Evolutionary conservation across 2,113 vertebrate genomes (phyloP), one percentile per base, ranked within the genome.

Genomic region (Mus pahari): DNA sequence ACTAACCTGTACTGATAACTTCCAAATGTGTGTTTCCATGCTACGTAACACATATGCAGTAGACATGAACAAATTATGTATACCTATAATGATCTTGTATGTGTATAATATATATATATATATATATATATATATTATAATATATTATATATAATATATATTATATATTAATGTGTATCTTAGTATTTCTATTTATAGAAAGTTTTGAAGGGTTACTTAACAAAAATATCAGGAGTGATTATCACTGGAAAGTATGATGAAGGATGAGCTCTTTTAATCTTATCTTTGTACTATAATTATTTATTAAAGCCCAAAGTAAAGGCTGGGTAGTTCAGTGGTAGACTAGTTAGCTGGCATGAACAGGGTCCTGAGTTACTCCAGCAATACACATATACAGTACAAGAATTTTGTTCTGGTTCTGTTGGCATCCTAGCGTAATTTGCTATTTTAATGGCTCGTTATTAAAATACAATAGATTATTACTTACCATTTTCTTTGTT

Each of bases 401-500:
- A 66, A 66, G 66, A 92, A 53, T 87, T 86, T 48, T 48, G 39
- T n/a, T 90, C 48, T 87, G 24, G 83, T 74, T 60, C 62, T 97
- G 10, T 42, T 92, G 60, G 3, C 84, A 10, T 77, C 68, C 75
- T 95, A 81, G 17, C 90, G 20, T 92, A 83, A 84, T 92, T 87
- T 92, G 33, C 9, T 91, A 45, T 60, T 93, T 95, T 66, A 90
- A 58, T 78, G 64, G 71, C 31, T 77, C 83, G 22, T 19, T 36
- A 74, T 48, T 48, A 48, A 48, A 20, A 50, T 90, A 74, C 89
- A 78, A 86, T 93, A 36, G 83, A 91, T 55, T 75, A 12, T 78
- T 75, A 74, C n/a, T 87, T 91, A 91, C 82, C 42, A 53, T 97
- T 97, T 90, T 70, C 20, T 53, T 96, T 96, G 33, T 95, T 97